Conservation (phyloP, 2,797 vertebrate species). For the Characodon lateralis region DNA sequence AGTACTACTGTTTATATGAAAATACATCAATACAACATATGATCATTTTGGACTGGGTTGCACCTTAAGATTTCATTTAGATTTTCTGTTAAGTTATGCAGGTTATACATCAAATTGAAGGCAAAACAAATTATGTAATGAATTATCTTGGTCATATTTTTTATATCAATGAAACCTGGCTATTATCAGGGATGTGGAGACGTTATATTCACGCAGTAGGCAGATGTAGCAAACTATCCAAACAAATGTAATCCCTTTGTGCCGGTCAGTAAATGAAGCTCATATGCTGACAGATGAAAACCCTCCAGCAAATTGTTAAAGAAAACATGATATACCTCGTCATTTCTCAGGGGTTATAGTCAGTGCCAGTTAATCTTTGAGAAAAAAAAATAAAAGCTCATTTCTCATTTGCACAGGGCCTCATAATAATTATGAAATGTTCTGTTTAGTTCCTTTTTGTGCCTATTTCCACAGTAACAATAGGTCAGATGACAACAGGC, state of each 20-base stretch:
- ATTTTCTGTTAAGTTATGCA: neutral
- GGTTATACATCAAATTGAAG: neutral
- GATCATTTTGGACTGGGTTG: neutral
- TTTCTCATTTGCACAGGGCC: neutral
- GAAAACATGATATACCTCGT: neutral
- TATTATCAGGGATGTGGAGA: neutral
- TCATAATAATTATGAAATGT: neutral
- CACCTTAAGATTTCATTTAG: neutral
- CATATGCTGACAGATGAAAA: neutral
- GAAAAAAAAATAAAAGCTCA: neutral
- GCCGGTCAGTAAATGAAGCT: neutral
- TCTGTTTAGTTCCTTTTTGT: slow-evolving; percentile 6
- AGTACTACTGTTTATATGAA: neutral
- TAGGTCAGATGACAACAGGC: slow-evolving; percentile 12
- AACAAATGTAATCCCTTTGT: neutral
- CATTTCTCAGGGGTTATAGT: neutral
- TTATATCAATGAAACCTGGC: neutral
- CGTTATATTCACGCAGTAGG: neutral
- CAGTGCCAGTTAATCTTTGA: neutral
- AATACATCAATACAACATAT: neutral
- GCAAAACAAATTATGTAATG: neutral
- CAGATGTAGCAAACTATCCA: neutral
- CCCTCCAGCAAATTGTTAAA: neutral
- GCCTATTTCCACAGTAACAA: slow-evolving; percentile 4
- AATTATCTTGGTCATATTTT: neutral